Evolutionary conservation across 2,888 invertebrate genomes (phyloP).

Genomic region (Rhogogaster chlorosoma): DNA sequence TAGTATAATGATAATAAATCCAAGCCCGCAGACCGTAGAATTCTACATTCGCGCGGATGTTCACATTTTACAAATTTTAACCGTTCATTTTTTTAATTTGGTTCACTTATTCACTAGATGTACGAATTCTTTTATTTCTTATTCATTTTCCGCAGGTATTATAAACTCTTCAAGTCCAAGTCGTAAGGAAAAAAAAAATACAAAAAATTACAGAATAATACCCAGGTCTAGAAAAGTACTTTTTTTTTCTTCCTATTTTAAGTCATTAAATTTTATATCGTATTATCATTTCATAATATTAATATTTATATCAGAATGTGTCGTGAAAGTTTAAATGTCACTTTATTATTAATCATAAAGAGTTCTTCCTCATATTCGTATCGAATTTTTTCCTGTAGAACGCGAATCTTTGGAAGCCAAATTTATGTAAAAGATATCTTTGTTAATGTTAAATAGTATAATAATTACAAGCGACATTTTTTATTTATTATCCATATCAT

Average conservation of each 20-base stretch:
- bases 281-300: conserved; percentile 1
- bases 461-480: conserved; percentile 8
- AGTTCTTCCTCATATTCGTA: conserved; percentile 7
- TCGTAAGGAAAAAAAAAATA: neutral
- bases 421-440: conserved; percentile 40
- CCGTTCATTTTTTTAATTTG: neutral
- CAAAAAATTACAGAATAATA: neutral
- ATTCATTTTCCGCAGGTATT: neutral
- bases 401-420: conserved; percentile 45
- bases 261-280: conserved; percentile 7
- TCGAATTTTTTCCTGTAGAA: neutral
- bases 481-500: conserved; percentile 23
- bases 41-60: conserved; percentile 9
- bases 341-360: neutral
- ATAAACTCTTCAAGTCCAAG: conserved; percentile 18
- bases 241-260: neutral
- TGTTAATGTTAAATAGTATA: conserved; percentile 7
- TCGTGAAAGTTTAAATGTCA: neutral
- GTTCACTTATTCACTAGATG: conserved; percentile 14
- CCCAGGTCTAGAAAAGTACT: neutral
- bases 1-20: conserved; percentile 18
- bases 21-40: conserved; percentile 9
- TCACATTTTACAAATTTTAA: neutral
- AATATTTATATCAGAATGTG: neutral
- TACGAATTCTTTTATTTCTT: conserved; percentile 1